Base-by-base conservation (phyloP, 2,888 invertebrate genomes). In the Agriotes lineatus region DNA sequence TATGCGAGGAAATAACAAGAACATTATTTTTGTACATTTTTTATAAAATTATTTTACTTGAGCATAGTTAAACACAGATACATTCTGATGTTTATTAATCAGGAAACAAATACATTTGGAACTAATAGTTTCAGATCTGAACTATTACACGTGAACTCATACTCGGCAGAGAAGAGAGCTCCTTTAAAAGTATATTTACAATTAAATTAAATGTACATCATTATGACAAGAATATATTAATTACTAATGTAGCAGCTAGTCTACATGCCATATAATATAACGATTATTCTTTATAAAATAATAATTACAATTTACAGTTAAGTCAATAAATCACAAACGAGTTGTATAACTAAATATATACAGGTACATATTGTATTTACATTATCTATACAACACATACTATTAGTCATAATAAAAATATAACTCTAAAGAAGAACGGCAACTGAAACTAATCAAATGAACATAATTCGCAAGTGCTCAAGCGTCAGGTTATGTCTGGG, bases 101-200 rank as follows among this genome's bases (percentile, higher is more conserved):
- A 2, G 22, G 37, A 16, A 56, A 16, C 56, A 37, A 56, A 56
- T 56, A 56, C 56, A 56, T 56, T 20, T 56, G 20, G 18, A 56
- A 56, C 39, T 16, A 20, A 14, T 52, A 52, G 20, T 33, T 35
- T 56, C 37, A 39, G 56, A 56, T 56, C 56, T 56, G 18, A 18
- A 14, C n/a, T 39, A 48, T 48, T 48, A 52, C 52, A 59, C 7
- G 7, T 19, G 52, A 62, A 62, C 35, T 62, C 62, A 68, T 61
- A n/a, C n/a, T n/a, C n/a, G n/a, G n/a, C n/a, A n/a, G 7, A 35
- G 33, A 50, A 75, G 74, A 75, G 74, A 73, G 73, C 69, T 14
- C 39, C 30, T 61, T 22, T 45, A 42, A 54, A 54, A 37, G 19
- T 25, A 60, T 62, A 62, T 62, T 54, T 62, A 62, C 62, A 62